These are phyloP conservation scores for Danio kyathit DNA, from an alignment of 2,797 vertebrate genomes.

Conservation along the genomic window DNA sequence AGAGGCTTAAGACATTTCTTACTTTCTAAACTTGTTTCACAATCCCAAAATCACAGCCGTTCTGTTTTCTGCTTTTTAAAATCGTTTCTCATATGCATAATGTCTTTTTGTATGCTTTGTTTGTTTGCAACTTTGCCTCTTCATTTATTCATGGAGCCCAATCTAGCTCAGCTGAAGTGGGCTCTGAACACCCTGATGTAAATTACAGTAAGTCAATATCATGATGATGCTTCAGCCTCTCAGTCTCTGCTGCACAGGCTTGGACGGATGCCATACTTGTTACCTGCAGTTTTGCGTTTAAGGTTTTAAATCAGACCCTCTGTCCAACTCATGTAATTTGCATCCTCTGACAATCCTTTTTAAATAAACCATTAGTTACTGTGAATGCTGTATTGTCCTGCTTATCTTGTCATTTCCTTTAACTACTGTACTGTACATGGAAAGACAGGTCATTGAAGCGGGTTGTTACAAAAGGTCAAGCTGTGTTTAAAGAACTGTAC, in stretches of 20 bases:
- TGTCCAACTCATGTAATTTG: neutral
- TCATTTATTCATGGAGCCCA: slow-evolving; percentile 74
- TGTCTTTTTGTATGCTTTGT: slow-evolving; percentile 50
- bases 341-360: neutral
- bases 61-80: neutral
- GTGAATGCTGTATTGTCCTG: neutral
- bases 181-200: slow-evolving; percentile 69
- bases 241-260: slow-evolving; percentile 60
- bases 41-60: neutral
- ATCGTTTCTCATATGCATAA: neutral
- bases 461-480: neutral
- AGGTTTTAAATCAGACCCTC: slow-evolving; percentile 16
- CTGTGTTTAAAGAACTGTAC: neutral
- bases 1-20: too few relatives aligned
- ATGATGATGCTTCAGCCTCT: slow-evolving; percentile 67
- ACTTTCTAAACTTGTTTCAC: neutral
- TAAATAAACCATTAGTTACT: slow-evolving; percentile 1
- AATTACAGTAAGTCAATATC: slow-evolving; percentile 75
- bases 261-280: slow-evolving; percentile 70
- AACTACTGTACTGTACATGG: neutral
- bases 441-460: neutral
- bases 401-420: neutral
- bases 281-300: slow-evolving; percentile 63
- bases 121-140: slow-evolving; percentile 64
- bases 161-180: slow-evolving; percentile 69